Base-by-base conservation (phyloP, 2,888 invertebrate species). In the Boloria euphrosyne region DNA sequence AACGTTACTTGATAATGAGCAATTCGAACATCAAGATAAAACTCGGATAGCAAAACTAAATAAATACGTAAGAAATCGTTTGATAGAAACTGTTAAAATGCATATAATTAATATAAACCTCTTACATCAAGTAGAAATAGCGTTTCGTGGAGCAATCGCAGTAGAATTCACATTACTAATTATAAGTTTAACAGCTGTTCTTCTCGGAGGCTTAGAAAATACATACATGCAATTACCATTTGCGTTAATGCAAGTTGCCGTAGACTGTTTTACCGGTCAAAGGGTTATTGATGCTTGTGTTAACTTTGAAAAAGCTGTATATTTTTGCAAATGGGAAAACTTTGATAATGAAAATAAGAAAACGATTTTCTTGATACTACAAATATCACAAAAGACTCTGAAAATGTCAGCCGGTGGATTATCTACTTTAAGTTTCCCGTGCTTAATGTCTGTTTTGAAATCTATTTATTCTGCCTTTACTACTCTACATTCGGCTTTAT, bases 381-480 rank as follows among this genome's bases (percentile, higher is more conserved):
- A 79, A 58, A 83, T 71, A 55, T 71, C 86, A 0, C 87, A 86
- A 70, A 86, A 80, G 68, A 80, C 80, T 0, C 66, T 86, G 73
- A 76, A 68, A 2, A 31, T 88, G n/a, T 82, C 87, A 0, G 87
- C 85, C 3, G 89, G 87, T 0, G 85, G 87, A 0, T 69, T 88
- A 0, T 73, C 81, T 0, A 76, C 71, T 18, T 72, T 87, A 13
- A 83, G 74, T 60, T 85, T 82, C 46, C 71, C 68, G 1, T 82
- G 80, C 3, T 67, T 88, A 0, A 84, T 85, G 84, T 73, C 78
- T 0, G 76, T 88, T 0, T 71, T 78, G 0, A 83, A 73, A 47
- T 78, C 79, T 0, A 76, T 84, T n/a, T 89, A 86, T 69, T 86
- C 87, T 0, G 78, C 83, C 1, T 87, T 85, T 49, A 84, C 84